These are phyloP conservation scores for Acanthococcus lagerstroemiae DNA, from an alignment of 2,888 invertebrate species.

Conservation along the genomic window DNA sequence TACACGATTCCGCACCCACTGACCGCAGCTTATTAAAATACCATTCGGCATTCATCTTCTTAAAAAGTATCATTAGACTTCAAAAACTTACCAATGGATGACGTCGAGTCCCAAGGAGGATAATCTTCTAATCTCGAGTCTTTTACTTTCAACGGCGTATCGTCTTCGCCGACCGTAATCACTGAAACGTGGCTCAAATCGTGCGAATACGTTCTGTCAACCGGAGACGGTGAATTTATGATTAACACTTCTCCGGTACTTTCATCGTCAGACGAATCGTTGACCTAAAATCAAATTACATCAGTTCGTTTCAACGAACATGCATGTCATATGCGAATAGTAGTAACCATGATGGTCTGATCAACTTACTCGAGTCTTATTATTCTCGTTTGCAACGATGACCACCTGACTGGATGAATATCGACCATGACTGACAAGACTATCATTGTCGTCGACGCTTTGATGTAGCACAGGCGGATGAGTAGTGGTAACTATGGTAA, in stretches of 20 bases:
- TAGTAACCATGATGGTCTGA: no score
- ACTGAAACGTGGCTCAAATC: constrained; percentile 88
- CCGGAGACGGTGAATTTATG: constrained; percentile 38
- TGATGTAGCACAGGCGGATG: constrained; percentile 61
- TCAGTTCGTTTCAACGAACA: neutral
- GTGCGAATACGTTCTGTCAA: constrained; percentile 17
- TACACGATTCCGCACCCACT: no score
- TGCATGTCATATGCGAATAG: neutral
- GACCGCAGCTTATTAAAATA: no score
- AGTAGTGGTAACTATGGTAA: constrained; percentile 68
- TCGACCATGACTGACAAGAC: constrained; percentile 39
- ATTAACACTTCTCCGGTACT: constrained; percentile 38
- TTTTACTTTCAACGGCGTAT: constrained; percentile 49
- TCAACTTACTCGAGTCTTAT: constrained; percentile 53
- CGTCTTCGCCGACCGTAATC: constrained; percentile 74
- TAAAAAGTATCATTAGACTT: no score
- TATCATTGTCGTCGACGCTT: constrained; percentile 1
- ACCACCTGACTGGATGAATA: constrained; percentile 52
- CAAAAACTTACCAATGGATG: constrained; percentile 7
- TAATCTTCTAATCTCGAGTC: constrained; percentile 22
- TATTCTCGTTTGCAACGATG: constrained; percentile 66
- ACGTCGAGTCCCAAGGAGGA: constrained; percentile 22
- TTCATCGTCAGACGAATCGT: constrained; percentile 22
- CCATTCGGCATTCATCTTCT: no score
- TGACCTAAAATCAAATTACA: neutral